A percentile compares a stretch with the other conserved stretches of the same genome.
Evolutionary conservation across 1,140 invertebrate species (phyloP).

Genomic region (Antheraea pernyi): DNA sequence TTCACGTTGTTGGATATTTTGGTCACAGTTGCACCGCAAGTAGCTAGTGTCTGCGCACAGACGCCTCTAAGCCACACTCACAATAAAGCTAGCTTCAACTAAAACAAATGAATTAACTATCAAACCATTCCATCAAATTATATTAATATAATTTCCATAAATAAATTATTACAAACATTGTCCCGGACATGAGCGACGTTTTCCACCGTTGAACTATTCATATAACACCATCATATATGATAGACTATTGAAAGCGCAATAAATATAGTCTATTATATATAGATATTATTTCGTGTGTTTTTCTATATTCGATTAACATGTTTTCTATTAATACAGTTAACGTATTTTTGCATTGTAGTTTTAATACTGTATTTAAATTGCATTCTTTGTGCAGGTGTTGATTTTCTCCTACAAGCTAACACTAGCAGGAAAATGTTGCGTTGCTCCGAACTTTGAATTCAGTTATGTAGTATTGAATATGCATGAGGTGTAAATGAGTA

Average conservation of each 20-base stretch:
- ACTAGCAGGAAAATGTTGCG: constrained; percentile 77
- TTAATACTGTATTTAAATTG: constrained; percentile 66
- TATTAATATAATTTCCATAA: background rate
- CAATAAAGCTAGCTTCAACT: constrained; percentile 61
- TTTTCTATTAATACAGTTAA: constrained; percentile 57
- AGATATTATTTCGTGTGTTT: constrained; percentile 39
- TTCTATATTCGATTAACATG: constrained; percentile 55
- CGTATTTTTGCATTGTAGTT: constrained; percentile 73
- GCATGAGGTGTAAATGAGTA: constrained; percentile 59
- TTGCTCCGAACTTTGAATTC: constrained; percentile 59
- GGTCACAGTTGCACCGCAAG: constrained; percentile 25
- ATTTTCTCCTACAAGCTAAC: constrained; percentile 74
- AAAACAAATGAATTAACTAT: constrained; percentile 70
- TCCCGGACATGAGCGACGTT: constrained; percentile 61
- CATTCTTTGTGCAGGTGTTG: constrained; percentile 77
- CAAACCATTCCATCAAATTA: constrained; percentile 34
- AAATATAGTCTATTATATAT: constrained; percentile 43
- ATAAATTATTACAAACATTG: constrained; percentile 11
- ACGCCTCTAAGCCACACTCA: constrained; percentile 41
- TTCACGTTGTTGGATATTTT: background rate
- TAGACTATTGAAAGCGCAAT: constrained; percentile 34
- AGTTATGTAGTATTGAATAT: constrained; percentile 47
- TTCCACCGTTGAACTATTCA: constrained; percentile 46
- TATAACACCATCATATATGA: constrained; percentile 35
- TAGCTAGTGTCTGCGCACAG: constrained; percentile 50